A percentile compares a stretch with the other conserved stretches of the same genome.
Evolutionary conservation across 2,888 invertebrate species (phyloP).

Genomic region (Pollenia amentaria): DNA sequence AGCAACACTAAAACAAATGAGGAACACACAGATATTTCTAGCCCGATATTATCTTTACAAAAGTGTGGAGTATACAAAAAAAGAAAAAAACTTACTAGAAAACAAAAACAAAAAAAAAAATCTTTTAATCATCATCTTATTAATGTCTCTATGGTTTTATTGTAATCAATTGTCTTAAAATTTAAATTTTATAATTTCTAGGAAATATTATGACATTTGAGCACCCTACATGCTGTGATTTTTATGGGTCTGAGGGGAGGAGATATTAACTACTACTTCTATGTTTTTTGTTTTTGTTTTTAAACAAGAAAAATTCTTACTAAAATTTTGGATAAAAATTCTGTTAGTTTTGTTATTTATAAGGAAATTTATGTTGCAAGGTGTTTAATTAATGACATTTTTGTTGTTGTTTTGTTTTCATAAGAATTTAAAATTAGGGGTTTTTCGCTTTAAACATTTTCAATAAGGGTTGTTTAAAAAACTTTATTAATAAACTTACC

Average conservation of each 20-base stretch:
- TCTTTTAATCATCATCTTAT: slow-evolving; percentile 54
- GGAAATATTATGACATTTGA: slow-evolving; percentile 83
- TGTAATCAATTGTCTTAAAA: slow-evolving; percentile 70
- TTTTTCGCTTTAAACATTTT: neutral
- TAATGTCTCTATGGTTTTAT: slow-evolving; percentile 65
- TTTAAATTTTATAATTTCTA: slow-evolving; percentile 77
- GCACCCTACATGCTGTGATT: slow-evolving; percentile 80
- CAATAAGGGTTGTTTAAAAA: slow-evolving; percentile 44
- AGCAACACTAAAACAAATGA: slow-evolving; percentile 46
- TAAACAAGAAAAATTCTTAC: neutral
- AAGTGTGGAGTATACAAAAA: slow-evolving; percentile 27
- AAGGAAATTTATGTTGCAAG: slow-evolving; percentile 51
- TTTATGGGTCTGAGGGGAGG: slow-evolving; percentile 77
- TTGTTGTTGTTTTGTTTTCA: neutral
- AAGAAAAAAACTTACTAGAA: neutral
- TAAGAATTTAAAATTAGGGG: slow-evolving; percentile 14
- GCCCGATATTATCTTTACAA: slow-evolving; percentile 55
- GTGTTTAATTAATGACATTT: slow-evolving; percentile 45
- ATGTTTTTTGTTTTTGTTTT: neutral
- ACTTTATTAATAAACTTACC: slow-evolving; percentile 89
- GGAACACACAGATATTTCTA: slow-evolving; percentile 64
- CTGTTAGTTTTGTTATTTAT: slow-evolving; percentile 16
- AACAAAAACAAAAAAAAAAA: slow-evolving; percentile 10
- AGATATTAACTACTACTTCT: slow-evolving; percentile 32
- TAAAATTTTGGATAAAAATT: slow-evolving; percentile 36